These are phyloP conservation scores for Siphamia tubifer DNA, from an alignment of 2,113 vertebrate genomes.

Conservation along the genomic window DNA sequence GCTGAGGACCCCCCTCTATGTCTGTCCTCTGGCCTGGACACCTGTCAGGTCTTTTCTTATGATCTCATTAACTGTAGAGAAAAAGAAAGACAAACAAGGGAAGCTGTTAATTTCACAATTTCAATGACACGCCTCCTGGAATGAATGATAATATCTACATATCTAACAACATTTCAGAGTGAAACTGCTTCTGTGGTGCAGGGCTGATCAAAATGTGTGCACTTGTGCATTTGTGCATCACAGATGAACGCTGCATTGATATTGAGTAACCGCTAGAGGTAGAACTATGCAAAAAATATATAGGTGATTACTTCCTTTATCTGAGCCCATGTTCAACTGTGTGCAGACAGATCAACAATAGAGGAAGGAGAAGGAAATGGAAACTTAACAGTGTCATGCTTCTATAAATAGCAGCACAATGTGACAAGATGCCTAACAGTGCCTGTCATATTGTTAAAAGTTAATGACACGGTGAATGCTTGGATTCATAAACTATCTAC, in stretches of 20 bases:
- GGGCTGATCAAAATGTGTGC: not conserved
- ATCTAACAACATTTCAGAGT: not conserved
- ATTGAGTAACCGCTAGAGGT: slow-evolving; percentile 61
- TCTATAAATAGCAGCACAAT: slow-evolving; percentile 86
- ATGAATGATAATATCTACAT: too few relatives aligned
- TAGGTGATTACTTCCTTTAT: slow-evolving; percentile 80
- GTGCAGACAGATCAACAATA: slow-evolving; percentile 13
- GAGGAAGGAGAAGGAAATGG: slow-evolving; percentile 80
- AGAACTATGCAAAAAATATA: not conserved
- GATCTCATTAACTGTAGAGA: slow-evolving; percentile 94
- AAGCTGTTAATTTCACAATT: too few relatives aligned
- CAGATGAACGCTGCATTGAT: slow-evolving; percentile 3
- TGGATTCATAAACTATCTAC: too few relatives aligned
- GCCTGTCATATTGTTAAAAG: not conserved
- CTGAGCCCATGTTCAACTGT: slow-evolving; percentile 37
- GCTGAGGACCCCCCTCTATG: slow-evolving; percentile 80
- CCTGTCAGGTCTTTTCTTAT: slow-evolving; percentile 98
- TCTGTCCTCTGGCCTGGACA: slow-evolving; percentile 88
- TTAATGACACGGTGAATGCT: not conserved
- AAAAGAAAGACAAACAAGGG: slow-evolving; percentile 19
- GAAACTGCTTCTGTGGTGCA: not conserved
- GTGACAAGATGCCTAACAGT: slow-evolving; percentile 5
- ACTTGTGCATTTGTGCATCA: too few relatives aligned
- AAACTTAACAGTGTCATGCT: slow-evolving; percentile 78
- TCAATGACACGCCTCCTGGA: too few relatives aligned